Evolutionary conservation across 1,140 invertebrate species (phyloP).

Genomic region (Tachypleus tridentatus): DNA sequence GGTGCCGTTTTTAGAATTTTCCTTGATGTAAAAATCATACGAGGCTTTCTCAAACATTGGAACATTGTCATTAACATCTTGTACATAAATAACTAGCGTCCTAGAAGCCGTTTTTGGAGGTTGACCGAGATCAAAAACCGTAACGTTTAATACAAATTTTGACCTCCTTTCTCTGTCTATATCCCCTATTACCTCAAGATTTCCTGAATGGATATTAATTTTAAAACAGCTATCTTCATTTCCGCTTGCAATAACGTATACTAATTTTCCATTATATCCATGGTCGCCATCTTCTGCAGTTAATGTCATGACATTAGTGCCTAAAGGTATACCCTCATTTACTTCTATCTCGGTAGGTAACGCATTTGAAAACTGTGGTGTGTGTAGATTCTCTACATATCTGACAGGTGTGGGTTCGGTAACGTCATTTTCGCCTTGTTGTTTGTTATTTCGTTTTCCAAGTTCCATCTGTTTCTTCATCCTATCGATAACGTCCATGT

Average conservation of each 20-base stretch:
- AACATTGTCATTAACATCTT: constrained; percentile 39
- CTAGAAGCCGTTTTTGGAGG: constrained; percentile 62
- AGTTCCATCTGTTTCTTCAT: constrained; percentile 63
- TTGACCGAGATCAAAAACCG: constrained; percentile 72
- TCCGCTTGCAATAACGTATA: constrained; percentile 73
- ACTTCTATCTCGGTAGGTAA: constrained; percentile 44
- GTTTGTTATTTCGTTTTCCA: constrained; percentile 65
- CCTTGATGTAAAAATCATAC: constrained; percentile 35
- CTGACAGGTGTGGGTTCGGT: constrained; percentile 60
- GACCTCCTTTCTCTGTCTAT: constrained; percentile 72
- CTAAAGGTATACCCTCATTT: constrained; percentile 73
- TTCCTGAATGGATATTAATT: constrained; percentile 70
- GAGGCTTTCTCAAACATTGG: constrained; percentile 38
- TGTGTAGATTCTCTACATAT: constrained; percentile 71
- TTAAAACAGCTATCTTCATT: constrained; percentile 69
- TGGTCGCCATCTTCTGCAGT: constrained; percentile 67
- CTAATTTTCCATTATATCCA: constrained; percentile 80
- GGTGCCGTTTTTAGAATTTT: constrained; percentile 47
- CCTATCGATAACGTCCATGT: constrained; percentile 64
- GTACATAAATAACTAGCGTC: constrained; percentile 49
- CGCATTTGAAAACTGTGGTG: constrained; percentile 41
- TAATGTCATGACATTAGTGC: constrained; percentile 57
- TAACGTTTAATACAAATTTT: constrained; percentile 75
- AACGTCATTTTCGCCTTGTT: constrained; percentile 53
- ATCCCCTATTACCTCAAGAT: constrained; percentile 67